These are phyloP conservation scores for Hemibagrus guttatus DNA, from an alignment of 2,797 vertebrate genomes.

Conservation along the genomic window DNA sequence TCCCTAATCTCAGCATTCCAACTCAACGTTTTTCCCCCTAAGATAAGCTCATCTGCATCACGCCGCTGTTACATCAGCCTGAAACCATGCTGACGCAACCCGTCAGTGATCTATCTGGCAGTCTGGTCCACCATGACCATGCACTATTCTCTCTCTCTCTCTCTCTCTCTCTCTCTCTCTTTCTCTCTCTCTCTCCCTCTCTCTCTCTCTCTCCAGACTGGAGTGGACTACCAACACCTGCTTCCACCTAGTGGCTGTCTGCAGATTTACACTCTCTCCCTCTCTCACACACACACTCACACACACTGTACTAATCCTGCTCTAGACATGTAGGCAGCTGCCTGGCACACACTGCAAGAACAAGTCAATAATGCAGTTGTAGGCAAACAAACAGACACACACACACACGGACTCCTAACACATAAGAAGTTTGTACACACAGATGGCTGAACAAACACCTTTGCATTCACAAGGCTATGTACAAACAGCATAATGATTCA, in stretches of 20 bases:
- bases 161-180: background rate
- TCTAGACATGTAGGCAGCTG: slow-evolving; percentile 56
- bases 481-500: background rate
- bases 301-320: slow-evolving; percentile 7
- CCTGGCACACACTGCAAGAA: slow-evolving; percentile 38
- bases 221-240: slow-evolving; percentile 5
- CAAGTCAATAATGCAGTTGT: slow-evolving; percentile 22
- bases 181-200: background rate
- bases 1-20: slow-evolving; percentile 1
- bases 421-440: background rate
- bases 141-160: slow-evolving; percentile 36
- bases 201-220: background rate
- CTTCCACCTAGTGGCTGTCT: slow-evolving; percentile 47
- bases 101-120: slow-evolving; percentile 24
- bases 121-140: slow-evolving; percentile 51
- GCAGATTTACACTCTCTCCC: background rate
- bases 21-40: background rate
- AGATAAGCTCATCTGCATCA: slow-evolving; percentile 16
- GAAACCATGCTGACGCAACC: slow-evolving; percentile 36
- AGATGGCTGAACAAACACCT: slow-evolving; percentile 11
- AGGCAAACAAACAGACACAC: background rate
- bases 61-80: slow-evolving; percentile 43
- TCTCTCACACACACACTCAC: background rate
- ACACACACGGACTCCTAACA: background rate
- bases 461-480: background rate